These are phyloP conservation scores for Troides aeacus DNA, from an alignment of 2,888 invertebrate genomes.

Conservation along the genomic window DNA sequence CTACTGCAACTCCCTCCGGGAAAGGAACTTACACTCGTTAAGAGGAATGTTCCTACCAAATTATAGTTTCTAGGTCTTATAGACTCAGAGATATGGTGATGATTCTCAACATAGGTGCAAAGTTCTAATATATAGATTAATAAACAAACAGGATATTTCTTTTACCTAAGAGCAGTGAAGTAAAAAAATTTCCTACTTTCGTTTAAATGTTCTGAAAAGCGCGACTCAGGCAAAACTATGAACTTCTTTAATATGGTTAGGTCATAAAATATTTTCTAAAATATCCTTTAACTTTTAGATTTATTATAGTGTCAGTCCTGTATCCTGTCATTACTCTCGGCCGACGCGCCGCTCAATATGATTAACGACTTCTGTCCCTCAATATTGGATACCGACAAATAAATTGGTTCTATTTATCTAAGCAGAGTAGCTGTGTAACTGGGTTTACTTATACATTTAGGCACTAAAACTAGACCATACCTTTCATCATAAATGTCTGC, in stretches of 20 bases:
- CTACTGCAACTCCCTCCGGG: no score
- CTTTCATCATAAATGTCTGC: background rate
- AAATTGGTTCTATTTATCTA: conserved; percentile 14
- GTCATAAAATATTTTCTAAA: background rate
- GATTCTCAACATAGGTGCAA: no score
- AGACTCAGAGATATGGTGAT: no score
- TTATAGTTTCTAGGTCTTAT: no score
- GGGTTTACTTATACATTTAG: background rate
- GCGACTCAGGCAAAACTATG: no score
- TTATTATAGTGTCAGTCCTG: conserved; percentile 1
- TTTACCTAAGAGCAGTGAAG: no score
- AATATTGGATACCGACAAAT: conserved; percentile 3
- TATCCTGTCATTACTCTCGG: conserved; percentile 7
- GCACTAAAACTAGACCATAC: background rate
- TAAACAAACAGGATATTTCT: no score
- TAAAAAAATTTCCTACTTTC: no score
- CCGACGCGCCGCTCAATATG: conserved; percentile 7
- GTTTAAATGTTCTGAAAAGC: no score
- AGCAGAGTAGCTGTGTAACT: background rate
- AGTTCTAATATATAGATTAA: no score
- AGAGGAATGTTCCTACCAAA: no score
- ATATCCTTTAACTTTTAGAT: background rate
- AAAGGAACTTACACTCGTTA: no score
- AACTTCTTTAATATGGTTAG: background rate
- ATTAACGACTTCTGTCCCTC: conserved; percentile 13